Conservation (phyloP, 53 echinoderm and acorn worm genomes). For the Arbacia lixula region DNA sequence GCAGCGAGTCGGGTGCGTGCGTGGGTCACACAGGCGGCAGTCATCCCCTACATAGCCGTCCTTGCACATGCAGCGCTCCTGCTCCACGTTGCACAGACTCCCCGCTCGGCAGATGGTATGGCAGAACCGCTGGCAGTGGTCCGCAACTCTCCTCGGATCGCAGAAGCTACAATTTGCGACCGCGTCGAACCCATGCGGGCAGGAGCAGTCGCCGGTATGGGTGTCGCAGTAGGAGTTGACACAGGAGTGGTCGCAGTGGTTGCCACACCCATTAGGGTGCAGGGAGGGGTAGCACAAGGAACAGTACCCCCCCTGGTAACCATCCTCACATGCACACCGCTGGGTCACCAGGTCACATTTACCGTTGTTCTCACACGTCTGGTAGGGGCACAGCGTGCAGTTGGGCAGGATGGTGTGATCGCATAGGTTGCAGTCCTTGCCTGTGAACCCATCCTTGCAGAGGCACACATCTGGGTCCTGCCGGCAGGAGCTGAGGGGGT, state of each 20-base stretch:
- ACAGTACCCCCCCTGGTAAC: constrained; percentile 55
- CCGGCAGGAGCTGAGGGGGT: constrained; percentile 2
- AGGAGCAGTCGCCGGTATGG: constrained; percentile 28
- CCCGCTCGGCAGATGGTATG: constrained; percentile 48
- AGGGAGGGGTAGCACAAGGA: constrained; percentile 56
- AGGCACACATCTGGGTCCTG: constrained; percentile 41
- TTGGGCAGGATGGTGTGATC: constrained; percentile 44
- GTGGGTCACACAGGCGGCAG: constrained; percentile 57
- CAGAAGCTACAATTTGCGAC: constrained; percentile 58
- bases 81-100: constrained; percentile 55
- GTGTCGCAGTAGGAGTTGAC: constrained; percentile 59
- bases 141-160: constrained; percentile 44
- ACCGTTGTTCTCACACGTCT: constrained; percentile 62
- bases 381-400: constrained; percentile 44
- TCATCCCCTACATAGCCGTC: constrained; percentile 53
- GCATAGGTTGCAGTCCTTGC: constrained; percentile 65
- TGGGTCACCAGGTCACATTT: constrained; percentile 44
- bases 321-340: constrained; percentile 56
- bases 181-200: constrained; percentile 50
- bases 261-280: constrained; percentile 53
- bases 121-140: constrained; percentile 44
- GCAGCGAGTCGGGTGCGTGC: constrained; percentile 47
- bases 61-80: constrained; percentile 61
- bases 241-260: constrained; percentile 63
- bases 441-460: constrained; percentile 63